Percentiles rank a stretch among this genome's conserved stretches.
Evolutionary conservation across 30 jellyfish, hydroid and myxozoan species (phyloP).

Genomic region (Turritopsis rubra): DNA sequence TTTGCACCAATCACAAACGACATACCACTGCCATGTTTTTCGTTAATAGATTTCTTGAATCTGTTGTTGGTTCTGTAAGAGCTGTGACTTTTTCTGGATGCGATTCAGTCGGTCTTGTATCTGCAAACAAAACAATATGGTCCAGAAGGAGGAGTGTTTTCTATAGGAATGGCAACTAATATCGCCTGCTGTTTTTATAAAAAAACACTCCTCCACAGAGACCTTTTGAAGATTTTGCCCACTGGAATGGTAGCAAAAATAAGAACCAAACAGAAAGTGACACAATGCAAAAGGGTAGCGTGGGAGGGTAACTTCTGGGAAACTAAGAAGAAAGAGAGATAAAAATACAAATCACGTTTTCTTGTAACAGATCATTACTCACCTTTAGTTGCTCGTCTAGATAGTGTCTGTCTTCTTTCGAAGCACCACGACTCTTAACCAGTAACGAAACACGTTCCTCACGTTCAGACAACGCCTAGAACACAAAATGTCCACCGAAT

Average conservation of each 20-base stretch:
- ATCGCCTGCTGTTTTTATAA: too few relatives aligned
- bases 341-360: too few relatives aligned
- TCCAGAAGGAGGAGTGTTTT: too few relatives aligned
- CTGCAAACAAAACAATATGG: background rate
- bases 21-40: background rate
- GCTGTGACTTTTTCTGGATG: background rate
- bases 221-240: too few relatives aligned
- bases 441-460: constrained; percentile 51
- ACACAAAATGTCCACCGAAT: too few relatives aligned
- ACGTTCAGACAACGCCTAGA: constrained; percentile 57
- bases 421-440: constrained; percentile 53
- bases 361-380: too few relatives aligned
- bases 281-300: too few relatives aligned
- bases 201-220: too few relatives aligned
- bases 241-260: too few relatives aligned
- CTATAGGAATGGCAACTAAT: background rate
- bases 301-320: too few relatives aligned
- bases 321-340: too few relatives aligned
- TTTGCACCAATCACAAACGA: background rate
- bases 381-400: constrained; percentile 57
- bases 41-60: background rate
- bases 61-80: background rate
- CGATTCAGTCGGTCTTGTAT: background rate
- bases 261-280: too few relatives aligned
- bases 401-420: constrained; percentile 57